Conservation (phyloP, 2,888 invertebrate genomes). For the Lasioglossum morio region DNA sequence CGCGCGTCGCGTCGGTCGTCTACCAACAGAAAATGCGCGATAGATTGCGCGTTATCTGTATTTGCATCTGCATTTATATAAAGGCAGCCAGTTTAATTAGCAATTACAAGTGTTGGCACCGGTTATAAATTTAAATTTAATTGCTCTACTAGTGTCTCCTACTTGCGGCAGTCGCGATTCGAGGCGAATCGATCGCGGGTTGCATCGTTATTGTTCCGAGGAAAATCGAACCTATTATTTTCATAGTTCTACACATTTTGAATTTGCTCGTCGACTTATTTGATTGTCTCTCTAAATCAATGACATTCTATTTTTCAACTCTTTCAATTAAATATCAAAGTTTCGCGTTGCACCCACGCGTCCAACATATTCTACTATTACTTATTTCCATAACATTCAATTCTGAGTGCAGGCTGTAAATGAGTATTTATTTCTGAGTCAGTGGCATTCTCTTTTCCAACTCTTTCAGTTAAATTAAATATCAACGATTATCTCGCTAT, state of each 20-base stretch:
- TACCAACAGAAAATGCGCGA: not conserved
- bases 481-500: not conserved
- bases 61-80: not conserved
- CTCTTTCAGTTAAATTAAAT: too few species aligned
- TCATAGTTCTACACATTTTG: not conserved
- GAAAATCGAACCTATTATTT: not conserved
- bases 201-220: not conserved
- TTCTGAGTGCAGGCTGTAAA: too few species aligned
- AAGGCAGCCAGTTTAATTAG: conserved; percentile 16
- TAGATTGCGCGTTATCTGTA: not conserved
- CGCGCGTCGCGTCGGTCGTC: not conserved
- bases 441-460: too few species aligned
- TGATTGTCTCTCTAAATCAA: not conserved
- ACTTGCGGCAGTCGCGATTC: not conserved
- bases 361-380: not conserved
- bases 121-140: conserved; percentile 39
- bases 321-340: not conserved
- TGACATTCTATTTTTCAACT: not conserved
- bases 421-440: too few species aligned
- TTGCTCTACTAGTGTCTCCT: not conserved
- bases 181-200: not conserved
- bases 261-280: not conserved
- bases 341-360: not conserved
- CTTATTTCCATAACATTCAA: not conserved
- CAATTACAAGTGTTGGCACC: conserved; percentile 2